A percentile compares a stretch with the other conserved stretches of the same genome.
These are phyloP conservation scores for Neoitamus cyanurus DNA, from an alignment of 2,888 invertebrate genomes.

Conservation along the genomic window DNA sequence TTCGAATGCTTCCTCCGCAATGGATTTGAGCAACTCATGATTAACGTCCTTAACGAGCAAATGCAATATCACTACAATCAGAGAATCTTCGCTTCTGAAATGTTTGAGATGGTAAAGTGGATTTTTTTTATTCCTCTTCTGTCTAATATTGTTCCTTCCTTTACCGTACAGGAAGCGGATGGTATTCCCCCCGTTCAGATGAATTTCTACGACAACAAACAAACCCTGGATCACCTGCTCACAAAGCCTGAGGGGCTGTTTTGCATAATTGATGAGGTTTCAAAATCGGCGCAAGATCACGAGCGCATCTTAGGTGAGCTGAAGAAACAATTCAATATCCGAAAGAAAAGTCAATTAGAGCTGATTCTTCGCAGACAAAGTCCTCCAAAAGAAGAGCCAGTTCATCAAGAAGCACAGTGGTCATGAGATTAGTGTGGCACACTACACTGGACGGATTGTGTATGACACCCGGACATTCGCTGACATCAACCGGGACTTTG, in stretches of 20 bases:
- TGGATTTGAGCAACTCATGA: slow-evolving; percentile 86
- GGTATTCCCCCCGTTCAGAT: slow-evolving; percentile 77
- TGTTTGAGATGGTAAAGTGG: slow-evolving; percentile 71
- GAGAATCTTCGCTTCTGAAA: slow-evolving; percentile 90
- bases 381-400: slow-evolving; percentile 63
- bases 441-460: slow-evolving; percentile 89
- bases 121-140: slow-evolving; percentile 49
- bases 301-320: slow-evolving; percentile 76
- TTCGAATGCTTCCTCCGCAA: slow-evolving; percentile 92
- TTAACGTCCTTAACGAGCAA: slow-evolving; percentile 92
- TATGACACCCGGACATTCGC: slow-evolving; percentile 87
- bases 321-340: not conserved
- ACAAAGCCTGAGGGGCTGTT: slow-evolving; percentile 85
- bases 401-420: slow-evolving; percentile 66
- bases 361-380: slow-evolving; percentile 58
- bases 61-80: slow-evolving; percentile 94
- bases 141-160: slow-evolving; percentile 57
- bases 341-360: not conserved
- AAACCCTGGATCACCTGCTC: slow-evolving; percentile 87
- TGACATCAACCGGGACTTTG: slow-evolving; percentile 90
- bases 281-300: slow-evolving; percentile 77
- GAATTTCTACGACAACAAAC: slow-evolving; percentile 88
- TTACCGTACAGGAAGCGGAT: slow-evolving; percentile 77
- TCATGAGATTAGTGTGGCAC: slow-evolving; percentile 85
- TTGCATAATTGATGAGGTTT: slow-evolving; percentile 88